phyloP scores from a whole-genome alignment of 2,888 invertebrate genomes.

The Macaria notata region DNA sequence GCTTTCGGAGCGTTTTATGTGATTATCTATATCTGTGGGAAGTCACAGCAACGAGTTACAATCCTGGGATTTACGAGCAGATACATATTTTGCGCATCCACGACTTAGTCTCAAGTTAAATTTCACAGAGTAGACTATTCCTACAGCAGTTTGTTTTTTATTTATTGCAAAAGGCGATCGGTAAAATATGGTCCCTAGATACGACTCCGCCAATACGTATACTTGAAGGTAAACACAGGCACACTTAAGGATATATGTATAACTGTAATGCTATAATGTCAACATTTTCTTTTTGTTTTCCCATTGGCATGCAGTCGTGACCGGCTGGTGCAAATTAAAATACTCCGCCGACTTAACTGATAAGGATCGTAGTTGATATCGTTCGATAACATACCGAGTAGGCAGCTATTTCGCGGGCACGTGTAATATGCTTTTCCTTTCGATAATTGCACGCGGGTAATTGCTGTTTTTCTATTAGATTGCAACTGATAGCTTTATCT shows the following conservation, averaged over 20 bases:
- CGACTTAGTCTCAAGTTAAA: not conserved
- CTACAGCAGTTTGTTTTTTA: too few species aligned
- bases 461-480: constrained; percentile 12
- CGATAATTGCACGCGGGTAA: constrained; percentile 9
- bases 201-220: too few species aligned
- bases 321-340: constrained; percentile 3
- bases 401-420: constrained; percentile 8
- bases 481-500: constrained; percentile 23
- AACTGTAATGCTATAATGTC: too few species aligned
- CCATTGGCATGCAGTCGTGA: constrained; percentile 1
- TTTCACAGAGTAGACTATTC: too few species aligned
- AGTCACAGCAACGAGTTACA: not conserved
- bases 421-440: constrained; percentile 10
- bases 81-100: not conserved
- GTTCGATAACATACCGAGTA: constrained; percentile 16
- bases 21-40: constrained; percentile 18
- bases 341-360: constrained; percentile 9
- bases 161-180: too few species aligned
- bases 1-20: constrained; percentile 23
- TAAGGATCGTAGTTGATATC: constrained; percentile 12
- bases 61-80: too few species aligned
- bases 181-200: too few species aligned
- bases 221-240: too few species aligned
- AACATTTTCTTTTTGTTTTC: not conserved
- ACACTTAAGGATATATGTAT: too few species aligned